Evolutionary conservation across 2,888 invertebrate genomes (phyloP).

Genomic region (Spatulosminthurus flaviceps): DNA sequence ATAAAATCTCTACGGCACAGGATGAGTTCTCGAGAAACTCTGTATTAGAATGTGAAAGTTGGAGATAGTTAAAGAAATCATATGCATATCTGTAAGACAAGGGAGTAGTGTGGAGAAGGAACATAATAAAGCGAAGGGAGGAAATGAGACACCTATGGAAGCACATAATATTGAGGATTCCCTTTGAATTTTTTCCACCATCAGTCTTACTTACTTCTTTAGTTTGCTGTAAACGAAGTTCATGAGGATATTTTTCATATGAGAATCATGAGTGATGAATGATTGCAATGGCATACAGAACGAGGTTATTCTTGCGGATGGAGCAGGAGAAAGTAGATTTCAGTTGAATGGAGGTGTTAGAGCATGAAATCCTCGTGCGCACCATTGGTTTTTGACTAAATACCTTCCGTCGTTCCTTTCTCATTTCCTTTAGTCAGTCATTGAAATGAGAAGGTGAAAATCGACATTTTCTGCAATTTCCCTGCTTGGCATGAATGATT

Average conservation of each 20-base stretch:
- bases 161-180: not conserved
- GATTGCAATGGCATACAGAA: not conserved
- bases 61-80: too few relatives aligned
- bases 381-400: conserved; percentile 52
- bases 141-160: not conserved
- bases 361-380: conserved; percentile 57
- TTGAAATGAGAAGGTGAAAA: conserved; percentile 43
- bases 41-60: too few relatives aligned
- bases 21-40: too few relatives aligned
- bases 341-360: conserved; percentile 59
- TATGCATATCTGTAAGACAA: too few relatives aligned
- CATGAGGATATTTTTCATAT: not conserved
- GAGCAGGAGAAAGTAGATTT: conserved; percentile 37
- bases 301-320: conserved; percentile 15
- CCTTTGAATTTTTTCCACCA: not conserved
- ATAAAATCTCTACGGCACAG: too few relatives aligned
- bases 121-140: not conserved
- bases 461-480: conserved; percentile 32
- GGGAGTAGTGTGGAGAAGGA: not conserved
- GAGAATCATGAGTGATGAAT: not conserved
- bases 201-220: not conserved
- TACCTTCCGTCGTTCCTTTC: conserved; percentile 28
- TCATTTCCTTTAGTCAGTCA: conserved; percentile 14
- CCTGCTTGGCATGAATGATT: conserved; percentile 30
- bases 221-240: not conserved